A percentile compares a stretch with the other conserved stretches of the same genome.
phyloP scores from a whole-genome alignment of 2,113 vertebrate genomes.

The Numenius arquata region DNA sequence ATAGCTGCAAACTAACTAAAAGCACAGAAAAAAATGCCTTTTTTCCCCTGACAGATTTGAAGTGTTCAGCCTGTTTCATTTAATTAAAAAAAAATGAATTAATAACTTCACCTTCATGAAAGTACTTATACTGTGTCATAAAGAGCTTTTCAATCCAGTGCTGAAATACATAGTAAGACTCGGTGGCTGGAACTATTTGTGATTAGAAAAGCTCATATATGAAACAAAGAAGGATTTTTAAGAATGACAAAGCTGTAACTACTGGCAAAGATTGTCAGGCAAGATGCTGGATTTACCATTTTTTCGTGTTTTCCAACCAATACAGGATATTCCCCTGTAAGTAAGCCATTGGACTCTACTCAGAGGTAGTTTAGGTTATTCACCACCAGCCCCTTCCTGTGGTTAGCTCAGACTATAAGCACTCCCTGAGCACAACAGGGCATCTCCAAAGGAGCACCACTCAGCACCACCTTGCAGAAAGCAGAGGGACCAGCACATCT shows the following conservation, averaged over 20 bases:
- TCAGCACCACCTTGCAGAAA: not conserved
- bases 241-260: not conserved
- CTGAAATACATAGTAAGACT: not conserved
- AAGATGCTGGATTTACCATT: not conserved
- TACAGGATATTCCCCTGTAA: not conserved
- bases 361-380: not conserved
- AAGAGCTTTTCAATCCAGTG: not conserved
- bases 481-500: not conserved
- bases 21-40: not conserved
- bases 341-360: rapidly evolving
- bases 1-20: not conserved
- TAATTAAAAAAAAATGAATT: not conserved
- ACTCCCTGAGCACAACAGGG: too few species aligned
- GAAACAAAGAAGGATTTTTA: not conserved
- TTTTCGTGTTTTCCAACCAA: not conserved
- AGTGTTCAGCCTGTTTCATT: not conserved
- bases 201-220: not conserved
- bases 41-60: not conserved
- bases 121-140: not conserved
- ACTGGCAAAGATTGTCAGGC: not conserved
- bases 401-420: not conserved
- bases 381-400: not conserved
- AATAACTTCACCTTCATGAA: not conserved
- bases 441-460: not conserved
- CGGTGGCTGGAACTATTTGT: not conserved